Evolutionary conservation across 2,113 vertebrate genomes (phyloP), one percentile per base, ranked within the genome.

Genomic region (Blennius ocellaris): DNA sequence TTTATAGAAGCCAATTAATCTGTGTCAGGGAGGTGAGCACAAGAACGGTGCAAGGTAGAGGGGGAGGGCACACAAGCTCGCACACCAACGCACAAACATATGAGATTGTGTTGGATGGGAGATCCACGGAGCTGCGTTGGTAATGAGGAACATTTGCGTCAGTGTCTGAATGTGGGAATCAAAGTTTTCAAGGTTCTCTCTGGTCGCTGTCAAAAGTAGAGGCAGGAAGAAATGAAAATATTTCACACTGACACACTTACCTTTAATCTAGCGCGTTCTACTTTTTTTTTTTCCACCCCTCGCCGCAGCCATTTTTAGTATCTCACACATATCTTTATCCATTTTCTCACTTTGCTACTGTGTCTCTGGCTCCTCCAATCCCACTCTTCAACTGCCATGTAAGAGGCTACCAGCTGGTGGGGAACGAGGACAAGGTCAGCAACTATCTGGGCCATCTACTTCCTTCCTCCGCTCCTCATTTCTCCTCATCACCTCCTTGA

Each of bases 1-100:
- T 83, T 83, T 74, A 80, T 52, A 79, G 68, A 84, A 79, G 80
- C 70, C 71, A 82, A 81, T 84, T 84, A 74, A 83, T 81, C 73
- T 63, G 73, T 79, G 54, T 78, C 78, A 69, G 36, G 58, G 47
- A 85, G 75, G 68, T 80, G 78, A 77, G 72, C 71, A 61, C 59
- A 71, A 82, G 82, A 67, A 69, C 69, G 30, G 41, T 10, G 40
- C 10, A 17, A 17, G 11, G 14, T 7, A 62, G 55, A 63, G 3
- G 3, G 21, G 17, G 11, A 41, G 69, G 44, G 60, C 48, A 66
- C 15, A 37, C 9, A 21, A 30, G 38, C 44, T 61, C 63, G 15
- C 43, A 40, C 56, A 37, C 39, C 10, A 78, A 67, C 69, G 63
- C 50, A 53, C 62, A 78, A 59, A 78, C 53, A 69, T 15, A 47